A percentile compares a stretch with the other conserved stretches of the same genome.
phyloP scores from a whole-genome alignment of 1,140 invertebrate species.

The Holotrichia oblita region DNA sequence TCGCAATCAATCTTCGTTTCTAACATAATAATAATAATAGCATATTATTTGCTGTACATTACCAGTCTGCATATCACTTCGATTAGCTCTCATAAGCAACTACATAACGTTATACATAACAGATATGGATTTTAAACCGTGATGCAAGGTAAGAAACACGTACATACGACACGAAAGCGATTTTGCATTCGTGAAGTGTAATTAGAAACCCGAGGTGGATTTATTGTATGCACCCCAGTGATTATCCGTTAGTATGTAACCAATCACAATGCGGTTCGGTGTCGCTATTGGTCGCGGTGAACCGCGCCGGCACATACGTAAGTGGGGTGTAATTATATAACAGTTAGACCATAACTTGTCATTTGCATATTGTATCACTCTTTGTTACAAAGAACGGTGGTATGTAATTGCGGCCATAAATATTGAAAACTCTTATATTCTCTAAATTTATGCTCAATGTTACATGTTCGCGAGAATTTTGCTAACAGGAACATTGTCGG shows the following conservation, averaged over 20 bases:
- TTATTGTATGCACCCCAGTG: conserved; percentile 40
- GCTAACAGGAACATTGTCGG: conserved; percentile 27
- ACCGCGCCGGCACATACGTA: conserved; percentile 27
- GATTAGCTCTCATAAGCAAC: not conserved
- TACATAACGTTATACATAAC: conserved; percentile 8
- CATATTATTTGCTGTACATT: no score
- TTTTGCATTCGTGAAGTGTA: conserved; percentile 36
- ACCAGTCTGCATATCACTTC: not conserved
- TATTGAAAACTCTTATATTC: conserved; percentile 45
- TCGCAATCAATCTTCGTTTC: no score
- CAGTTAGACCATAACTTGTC: conserved; percentile 46
- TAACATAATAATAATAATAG: no score
- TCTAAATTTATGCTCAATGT: conserved; percentile 32
- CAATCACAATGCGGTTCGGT: conserved; percentile 47
- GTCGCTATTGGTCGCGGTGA: conserved; percentile 46
- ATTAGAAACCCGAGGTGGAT: conserved; percentile 38
- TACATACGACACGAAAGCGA: conserved; percentile 22
- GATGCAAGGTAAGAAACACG: conserved; percentile 15
- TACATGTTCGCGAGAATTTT: conserved; percentile 29
- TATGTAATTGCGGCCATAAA: conserved; percentile 48
- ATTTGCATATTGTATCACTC: conserved; percentile 47
- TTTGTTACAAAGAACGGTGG: conserved; percentile 45
- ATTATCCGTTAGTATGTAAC: conserved; percentile 35
- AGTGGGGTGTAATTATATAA: conserved; percentile 48
- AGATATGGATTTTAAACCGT: not conserved